These are phyloP conservation scores for Callimorpha dominula DNA, from an alignment of 2,888 invertebrate genomes.

Conservation along the genomic window DNA sequence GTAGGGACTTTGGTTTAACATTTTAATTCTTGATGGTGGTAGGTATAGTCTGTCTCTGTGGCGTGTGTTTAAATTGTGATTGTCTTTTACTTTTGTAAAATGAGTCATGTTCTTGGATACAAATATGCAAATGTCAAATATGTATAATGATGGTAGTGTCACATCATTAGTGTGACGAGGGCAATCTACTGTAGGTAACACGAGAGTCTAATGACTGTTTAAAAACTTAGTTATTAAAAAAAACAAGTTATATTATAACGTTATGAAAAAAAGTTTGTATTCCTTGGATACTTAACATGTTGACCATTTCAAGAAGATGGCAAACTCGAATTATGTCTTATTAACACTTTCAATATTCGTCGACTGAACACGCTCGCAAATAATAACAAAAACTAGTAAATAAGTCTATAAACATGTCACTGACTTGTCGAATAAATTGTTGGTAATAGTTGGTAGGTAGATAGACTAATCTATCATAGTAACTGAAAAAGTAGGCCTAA, in stretches of 20 bases:
- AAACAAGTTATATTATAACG: background rate
- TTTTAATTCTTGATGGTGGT: too few species aligned
- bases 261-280: background rate
- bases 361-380: background rate
- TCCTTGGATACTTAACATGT: background rate
- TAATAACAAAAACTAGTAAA: constrained; percentile 8
- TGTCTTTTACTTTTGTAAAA: too few species aligned
- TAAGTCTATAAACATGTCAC: constrained; percentile 9
- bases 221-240: background rate
- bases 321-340: background rate
- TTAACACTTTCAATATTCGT: background rate
- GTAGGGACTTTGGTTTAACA: too few species aligned
- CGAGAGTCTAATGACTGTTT: background rate
- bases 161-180: background rate
- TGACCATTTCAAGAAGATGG: background rate
- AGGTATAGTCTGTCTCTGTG: too few species aligned
- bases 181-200: background rate
- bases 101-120: too few species aligned
- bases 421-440: constrained; percentile 6
- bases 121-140: too few species aligned
- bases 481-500: constrained; percentile 1
- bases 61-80: too few species aligned
- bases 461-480: background rate
- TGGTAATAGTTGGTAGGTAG: background rate
- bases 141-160: too few species aligned